Percentiles rank a stretch among this genome's conserved stretches.
Evolutionary conservation across 1,140 invertebrate species (phyloP).

Genomic region (Dermatophagoides farinae): DNA sequence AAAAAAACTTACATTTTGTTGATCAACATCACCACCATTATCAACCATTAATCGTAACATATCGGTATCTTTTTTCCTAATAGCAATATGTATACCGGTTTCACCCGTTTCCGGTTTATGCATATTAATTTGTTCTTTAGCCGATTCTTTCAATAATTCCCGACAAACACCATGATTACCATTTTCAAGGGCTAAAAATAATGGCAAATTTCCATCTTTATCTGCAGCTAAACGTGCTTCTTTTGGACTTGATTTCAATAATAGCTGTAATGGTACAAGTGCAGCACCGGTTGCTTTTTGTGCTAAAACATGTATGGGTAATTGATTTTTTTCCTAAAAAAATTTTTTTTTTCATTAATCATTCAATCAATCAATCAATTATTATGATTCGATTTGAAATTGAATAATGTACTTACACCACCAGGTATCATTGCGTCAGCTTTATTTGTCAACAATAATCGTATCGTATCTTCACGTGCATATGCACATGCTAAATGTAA

Average conservation of each 20-base stretch:
- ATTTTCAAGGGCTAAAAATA: conserved; percentile 72
- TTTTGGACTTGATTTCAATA: conserved; percentile 60
- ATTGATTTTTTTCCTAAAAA: conserved; percentile 42
- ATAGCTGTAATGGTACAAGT: conserved; percentile 59
- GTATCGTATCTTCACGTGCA: conserved; percentile 82
- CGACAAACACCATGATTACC: conserved; percentile 78
- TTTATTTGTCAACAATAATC: conserved; percentile 61
- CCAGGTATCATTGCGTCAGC: conserved; percentile 76
- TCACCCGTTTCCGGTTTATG: conserved; percentile 34
- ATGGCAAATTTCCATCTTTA: conserved; percentile 75
- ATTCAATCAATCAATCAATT: neutral
- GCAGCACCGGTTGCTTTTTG: conserved; percentile 68
- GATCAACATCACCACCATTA: conserved; percentile 68
- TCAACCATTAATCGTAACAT: conserved; percentile 76
- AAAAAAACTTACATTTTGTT: conserved; percentile 47
- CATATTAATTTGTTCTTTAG: conserved; percentile 35
- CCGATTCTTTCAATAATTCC: conserved; percentile 51
- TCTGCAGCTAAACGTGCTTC: conserved; percentile 63
- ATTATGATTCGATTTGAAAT: neutral
- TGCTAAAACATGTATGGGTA: conserved; percentile 72
- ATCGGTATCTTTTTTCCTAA: conserved; percentile 65
- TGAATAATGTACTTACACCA: conserved; percentile 48
- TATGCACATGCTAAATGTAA: conserved; percentile 79
- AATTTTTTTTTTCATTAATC: neutral
- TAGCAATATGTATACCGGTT: conserved; percentile 73